Percentiles rank a stretch among this genome's conserved stretches.
phyloP scores from a whole-genome alignment of 1,140 invertebrate species.

The Calliphora vicina region DNA sequence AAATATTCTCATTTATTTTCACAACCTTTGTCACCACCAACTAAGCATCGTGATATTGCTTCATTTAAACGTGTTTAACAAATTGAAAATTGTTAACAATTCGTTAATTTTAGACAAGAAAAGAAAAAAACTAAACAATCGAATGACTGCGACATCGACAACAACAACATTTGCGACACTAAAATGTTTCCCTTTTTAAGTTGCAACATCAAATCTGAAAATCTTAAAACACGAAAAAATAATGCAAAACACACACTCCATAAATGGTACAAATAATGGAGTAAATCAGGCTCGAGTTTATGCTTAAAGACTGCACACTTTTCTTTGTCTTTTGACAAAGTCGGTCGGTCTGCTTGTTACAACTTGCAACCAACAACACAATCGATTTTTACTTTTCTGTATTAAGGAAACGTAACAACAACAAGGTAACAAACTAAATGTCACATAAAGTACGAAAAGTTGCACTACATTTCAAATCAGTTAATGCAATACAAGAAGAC shows the following conservation, averaged over 20 bases:
- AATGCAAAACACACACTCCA: neutral
- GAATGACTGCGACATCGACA: neutral
- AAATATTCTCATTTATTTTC: too few species aligned
- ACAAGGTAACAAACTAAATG: neutral
- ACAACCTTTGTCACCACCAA: neutral
- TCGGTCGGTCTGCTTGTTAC: neutral
- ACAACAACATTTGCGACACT: neutral
- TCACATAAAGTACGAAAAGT: constrained; percentile 9
- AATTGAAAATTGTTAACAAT: constrained; percentile 25
- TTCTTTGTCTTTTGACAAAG: neutral
- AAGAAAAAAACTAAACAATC: neutral
- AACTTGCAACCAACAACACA: neutral
- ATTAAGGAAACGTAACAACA: neutral
- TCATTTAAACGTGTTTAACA: constrained; percentile 29
- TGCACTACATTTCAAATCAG: neutral
- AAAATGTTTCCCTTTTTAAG: neutral
- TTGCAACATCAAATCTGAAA: neutral
- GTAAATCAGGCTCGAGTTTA: neutral
- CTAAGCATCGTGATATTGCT: constrained; percentile 26
- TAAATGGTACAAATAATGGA: neutral
- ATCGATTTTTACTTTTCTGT: neutral
- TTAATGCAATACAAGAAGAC: neutral
- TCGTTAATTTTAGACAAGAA: constrained; percentile 29
- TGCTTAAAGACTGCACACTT: neutral
- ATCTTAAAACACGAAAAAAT: neutral